Percentiles rank a stretch among this genome's conserved stretches.
Conservation (phyloP, 1,140 invertebrate genomes). For the Maconellicoccus hirsutus region DNA sequence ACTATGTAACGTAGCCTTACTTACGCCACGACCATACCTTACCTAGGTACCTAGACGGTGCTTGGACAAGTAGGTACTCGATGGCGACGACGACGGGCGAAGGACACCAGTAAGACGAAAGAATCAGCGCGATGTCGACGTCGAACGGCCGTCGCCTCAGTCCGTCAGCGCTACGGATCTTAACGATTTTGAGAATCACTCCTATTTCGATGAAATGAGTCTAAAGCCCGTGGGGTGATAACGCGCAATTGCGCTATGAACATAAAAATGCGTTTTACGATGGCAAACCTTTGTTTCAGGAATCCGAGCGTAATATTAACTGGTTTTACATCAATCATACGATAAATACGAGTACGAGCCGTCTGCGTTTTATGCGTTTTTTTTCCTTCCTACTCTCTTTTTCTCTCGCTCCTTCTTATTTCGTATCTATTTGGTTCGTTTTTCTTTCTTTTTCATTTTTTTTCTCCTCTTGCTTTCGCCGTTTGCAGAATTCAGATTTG, state of each 20-base stretch:
- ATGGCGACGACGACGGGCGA: too few species aligned
- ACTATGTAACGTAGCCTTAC: too few species aligned
- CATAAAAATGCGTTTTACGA: conserved; percentile 18
- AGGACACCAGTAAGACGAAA: too few species aligned
- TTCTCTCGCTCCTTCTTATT: conserved; percentile 22
- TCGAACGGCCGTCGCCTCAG: too few species aligned
- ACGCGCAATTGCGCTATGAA: neutral
- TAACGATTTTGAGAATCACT: neutral
- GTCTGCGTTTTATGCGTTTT: conserved; percentile 21
- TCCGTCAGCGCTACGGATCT: too few species aligned
- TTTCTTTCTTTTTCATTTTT: neutral
- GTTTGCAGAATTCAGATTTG: conserved; percentile 15
- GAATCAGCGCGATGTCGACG: too few species aligned
- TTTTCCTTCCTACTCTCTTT: conserved; percentile 9
- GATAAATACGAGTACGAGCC: neutral
- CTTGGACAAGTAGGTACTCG: too few species aligned
- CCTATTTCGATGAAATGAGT: neutral
- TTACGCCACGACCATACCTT: too few species aligned
- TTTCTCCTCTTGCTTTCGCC: neutral
- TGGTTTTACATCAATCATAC: conserved; percentile 23
- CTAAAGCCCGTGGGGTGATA: neutral
- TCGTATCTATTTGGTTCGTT: conserved; percentile 16
- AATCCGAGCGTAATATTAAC: neutral
- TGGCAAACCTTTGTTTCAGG: conserved; percentile 16
- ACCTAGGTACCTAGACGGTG: too few species aligned